Evolutionary conservation across 2,113 vertebrate genomes (phyloP), one percentile per base, ranked within the genome.

Genomic region (Porphyrio hochstetteri): DNA sequence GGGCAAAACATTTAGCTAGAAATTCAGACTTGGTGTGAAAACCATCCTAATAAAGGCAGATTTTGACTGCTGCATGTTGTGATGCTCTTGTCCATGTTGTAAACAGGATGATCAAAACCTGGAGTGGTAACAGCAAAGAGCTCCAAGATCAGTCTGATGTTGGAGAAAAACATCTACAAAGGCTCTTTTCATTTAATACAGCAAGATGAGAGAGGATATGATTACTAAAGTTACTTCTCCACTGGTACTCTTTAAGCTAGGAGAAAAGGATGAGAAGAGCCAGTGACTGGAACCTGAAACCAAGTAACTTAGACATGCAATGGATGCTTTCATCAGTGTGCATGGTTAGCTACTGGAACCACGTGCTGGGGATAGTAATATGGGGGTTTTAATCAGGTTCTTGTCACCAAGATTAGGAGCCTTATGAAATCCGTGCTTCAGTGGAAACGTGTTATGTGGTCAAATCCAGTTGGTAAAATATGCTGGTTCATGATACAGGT

Each of bases 401-500:
- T 83, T 70, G 11, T 65, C 35, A 23, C 14, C 4, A 35, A 60
- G n/a, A 35, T 53, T 8, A 69, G 50, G 18, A 53, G 3, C 53
- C 10, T 57, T 65, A 44, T 20, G 35, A 76, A 55, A 48, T 42
- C 70, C 36, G 28, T 42, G 53, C 23, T 31, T 78, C 24, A 72
- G 14, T 31, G 57, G 77, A 48, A 70, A 36, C 25, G 20, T 16
- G 16, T 27, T 44, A n/a, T 18, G 42, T 31, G 28, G 12, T 18
- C 27, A 19, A 79, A 14, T 20, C 5, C 14, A 63, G 36, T 11
- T 69, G 42, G 10, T 46, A 52, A 68, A 83, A 57, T 36, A 40
- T 2, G 20, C 5, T 44, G 8, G 1, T 31, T 57, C 44, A 29
- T 0, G 1, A 14, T 3, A 52, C 9, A n/a, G 48, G 24, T 16